phyloP scores from a whole-genome alignment of 2,113 vertebrate genomes.

The Triplophysa rosa region DNA sequence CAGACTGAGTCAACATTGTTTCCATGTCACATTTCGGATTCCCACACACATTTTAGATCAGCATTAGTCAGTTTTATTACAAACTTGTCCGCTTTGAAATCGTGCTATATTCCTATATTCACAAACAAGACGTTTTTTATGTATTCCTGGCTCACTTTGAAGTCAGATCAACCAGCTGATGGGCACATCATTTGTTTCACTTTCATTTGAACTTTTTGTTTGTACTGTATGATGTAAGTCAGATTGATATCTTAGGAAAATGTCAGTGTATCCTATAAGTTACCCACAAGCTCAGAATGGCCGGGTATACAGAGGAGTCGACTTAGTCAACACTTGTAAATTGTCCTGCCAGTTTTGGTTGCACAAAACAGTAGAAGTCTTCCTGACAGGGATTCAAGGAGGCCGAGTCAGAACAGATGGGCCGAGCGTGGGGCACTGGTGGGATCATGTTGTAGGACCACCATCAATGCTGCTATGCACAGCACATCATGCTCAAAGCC shows the following conservation, averaged over 20 bases:
- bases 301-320: neutral
- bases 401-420: slow-evolving; percentile 77
- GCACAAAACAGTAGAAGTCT: slow-evolving; percentile 63
- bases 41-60: slow-evolving; percentile 43
- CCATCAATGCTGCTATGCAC: slow-evolving; percentile 74
- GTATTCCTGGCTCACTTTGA: slow-evolving; percentile 28
- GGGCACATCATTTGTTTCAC: neutral
- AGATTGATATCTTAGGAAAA: neutral
- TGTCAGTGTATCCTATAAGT: neutral
- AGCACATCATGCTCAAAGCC: slow-evolving; percentile 67
- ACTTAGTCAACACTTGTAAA: slow-evolving; percentile 27
- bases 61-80: slow-evolving; percentile 8
- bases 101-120: neutral
- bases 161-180: neutral
- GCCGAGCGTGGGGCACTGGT: slow-evolving; percentile 65
- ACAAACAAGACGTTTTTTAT: slow-evolving; percentile 6
- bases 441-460: slow-evolving; percentile 72
- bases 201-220: neutral
- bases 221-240: too few relatives aligned
- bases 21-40: slow-evolving; percentile 43
- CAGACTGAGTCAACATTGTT: slow-evolving; percentile 38
- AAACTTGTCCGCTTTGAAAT: slow-evolving; percentile 27
- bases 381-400: slow-evolving; percentile 69
- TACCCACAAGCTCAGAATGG: neutral
- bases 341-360: slow-evolving; percentile 53